Evolutionary conservation across 2,113 vertebrate species (phyloP), one percentile per base, ranked within the genome.

Genomic region (Trematomus loennbergii): DNA sequence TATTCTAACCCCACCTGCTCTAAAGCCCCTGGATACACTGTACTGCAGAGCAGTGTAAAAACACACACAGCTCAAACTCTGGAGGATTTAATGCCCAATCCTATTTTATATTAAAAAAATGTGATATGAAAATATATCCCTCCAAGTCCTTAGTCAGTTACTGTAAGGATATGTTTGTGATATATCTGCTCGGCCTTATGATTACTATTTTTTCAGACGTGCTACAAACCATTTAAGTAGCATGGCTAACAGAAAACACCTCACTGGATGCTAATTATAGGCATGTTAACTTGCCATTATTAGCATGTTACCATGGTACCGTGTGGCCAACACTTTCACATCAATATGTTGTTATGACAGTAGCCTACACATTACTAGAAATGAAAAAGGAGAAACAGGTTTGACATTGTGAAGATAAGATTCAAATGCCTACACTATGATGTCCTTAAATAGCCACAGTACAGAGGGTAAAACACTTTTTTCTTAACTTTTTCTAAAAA

Each of bases 181-280:
- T 33, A 65, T 54, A 79, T 66, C 12, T 48, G 54, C 22, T 75
- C 69, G 43, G 12, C 48, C 59, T 72, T 50, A 62, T 72, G 55
- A 4, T 18, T 40, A 40, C 36, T 12, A 22, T 40, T 33, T 55
- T 43, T 4, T n/a, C 29, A 29, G 6, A 48, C 3, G n/a, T 25
- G 49, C 49, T 15, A 33, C 12, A 1, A 49, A 4, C 40, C 16
- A 20, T 33, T 49, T 20, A 17, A 48, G 50, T 46, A 45, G 15
- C 20, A 46, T 12, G 5, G 4, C 10, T 12, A 43, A 50, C 50
- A 61, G 46, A 40, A 40, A 40, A 53, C 2, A 18, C 15, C 15
- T 7, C 9, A 18, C 36, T 12, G 49, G 48, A 16, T 40, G 65
- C 15, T 85, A 64, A 64, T 67, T 48, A 63, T 68, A 66, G 48